A percentile compares a stretch with the other conserved stretches of the same genome.
phyloP scores from a whole-genome alignment of 2,113 vertebrate species.

The Lepisosteus osseus region DNA sequence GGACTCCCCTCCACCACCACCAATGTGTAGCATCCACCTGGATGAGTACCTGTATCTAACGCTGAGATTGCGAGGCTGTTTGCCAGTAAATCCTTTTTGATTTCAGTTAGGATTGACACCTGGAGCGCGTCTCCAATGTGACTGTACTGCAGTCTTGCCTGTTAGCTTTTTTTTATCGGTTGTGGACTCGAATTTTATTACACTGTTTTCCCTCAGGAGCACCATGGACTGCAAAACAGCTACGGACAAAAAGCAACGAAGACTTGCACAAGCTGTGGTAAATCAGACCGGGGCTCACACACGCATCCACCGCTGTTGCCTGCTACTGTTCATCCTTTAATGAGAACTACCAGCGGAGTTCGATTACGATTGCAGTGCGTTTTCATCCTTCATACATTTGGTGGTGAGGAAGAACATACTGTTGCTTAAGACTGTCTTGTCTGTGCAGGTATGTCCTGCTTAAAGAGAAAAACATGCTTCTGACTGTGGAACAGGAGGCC shows the following conservation, averaged over 20 bases:
- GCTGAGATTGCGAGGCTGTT: no score
- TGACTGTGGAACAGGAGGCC: constrained; percentile 86
- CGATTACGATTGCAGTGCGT: no score
- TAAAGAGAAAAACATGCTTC: constrained; percentile 94
- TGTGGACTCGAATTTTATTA: constrained; percentile 8
- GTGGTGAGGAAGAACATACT: neutral
- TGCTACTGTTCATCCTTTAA: no score
- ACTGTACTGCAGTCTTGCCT: no score
- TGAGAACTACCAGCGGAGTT: no score
- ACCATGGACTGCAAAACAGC: constrained; percentile 82
- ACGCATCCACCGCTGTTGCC: no score
- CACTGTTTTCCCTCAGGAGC: constrained; percentile 64
- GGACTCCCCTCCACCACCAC: no score
- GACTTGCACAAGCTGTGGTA: constrained; percentile 97
- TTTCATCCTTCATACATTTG: neutral
- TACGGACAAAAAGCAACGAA: constrained; percentile 88
- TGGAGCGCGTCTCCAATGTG: neutral
- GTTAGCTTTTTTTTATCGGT: no score
- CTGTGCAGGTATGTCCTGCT: constrained; percentile 86
- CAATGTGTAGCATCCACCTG: no score
- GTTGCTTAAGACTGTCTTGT: neutral
- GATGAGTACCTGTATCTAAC: no score
- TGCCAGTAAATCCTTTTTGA: no score
- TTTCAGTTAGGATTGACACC: neutral
- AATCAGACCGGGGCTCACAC: constrained; percentile 5